Base-by-base conservation (phyloP, 2,113 vertebrate genomes). In the Brachyhypopomus gauderio region DNA sequence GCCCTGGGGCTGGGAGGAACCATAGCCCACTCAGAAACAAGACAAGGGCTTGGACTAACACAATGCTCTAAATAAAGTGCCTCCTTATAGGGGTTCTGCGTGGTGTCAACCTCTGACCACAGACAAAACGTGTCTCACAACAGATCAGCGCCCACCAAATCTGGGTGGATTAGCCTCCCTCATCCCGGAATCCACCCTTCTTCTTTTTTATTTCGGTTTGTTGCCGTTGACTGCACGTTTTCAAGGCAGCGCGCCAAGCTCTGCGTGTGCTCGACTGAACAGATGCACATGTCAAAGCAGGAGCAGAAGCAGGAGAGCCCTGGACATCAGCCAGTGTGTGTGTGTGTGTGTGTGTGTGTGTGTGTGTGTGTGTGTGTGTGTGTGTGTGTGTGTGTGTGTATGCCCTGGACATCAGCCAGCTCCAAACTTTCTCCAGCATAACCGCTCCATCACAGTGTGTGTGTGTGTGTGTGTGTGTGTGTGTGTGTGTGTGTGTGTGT, bases 151-250 rank as follows among this genome's bases (percentile, higher is more conserved):
- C 56, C 82, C 85, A 84, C 85, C 84, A 86, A 84, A 88, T 72
- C 70, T 59, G 0, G 78, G 83, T 85, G 41, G 88, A 86, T 89
- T 78, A 64, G 84, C 77, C 83, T 87, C 85, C 81, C 63, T 56
- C 72, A 19, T 9, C 88, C 83, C 87, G 79, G 85, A 87, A 92
- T 90, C 89, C 84, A 85, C 86, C 71, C 25, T 81, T 88, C 85
- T 87, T 66, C 86, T 90, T 85, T 84, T 62, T 45, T 17, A 16
- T 5, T 38, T 19, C 34, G 58, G 8, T 77, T 55, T 16, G 55
- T 0, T 75, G 34, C 83, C 59, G 74, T 79, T 76, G 75, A 86
- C 89, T 83, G 81, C 88, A 85, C 48, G 3, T 87, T 88, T 89
- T 86, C 80, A 85, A 77, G 88, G 87, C 85, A 3, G 1, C 12